Percentiles rank a stretch among this genome's conserved stretches.
phyloP scores from a whole-genome alignment of 2,888 invertebrate species.

The Yponomeuta evonymella region DNA sequence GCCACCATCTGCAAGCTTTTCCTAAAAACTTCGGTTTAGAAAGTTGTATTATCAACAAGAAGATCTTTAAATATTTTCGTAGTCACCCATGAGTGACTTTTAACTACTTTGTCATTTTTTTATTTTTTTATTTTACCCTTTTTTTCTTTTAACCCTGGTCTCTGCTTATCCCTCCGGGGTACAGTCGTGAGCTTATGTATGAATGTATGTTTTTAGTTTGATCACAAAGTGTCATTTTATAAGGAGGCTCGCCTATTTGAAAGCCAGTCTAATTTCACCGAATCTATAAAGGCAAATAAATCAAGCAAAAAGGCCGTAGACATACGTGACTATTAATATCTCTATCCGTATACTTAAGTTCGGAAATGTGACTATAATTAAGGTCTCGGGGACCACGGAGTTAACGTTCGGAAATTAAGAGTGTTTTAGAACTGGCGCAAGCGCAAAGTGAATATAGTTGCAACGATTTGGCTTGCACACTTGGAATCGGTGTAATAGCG shows the following conservation, averaged over 20 bases:
- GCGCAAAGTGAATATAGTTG: slow-evolving; percentile 4
- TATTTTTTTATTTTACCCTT: too few relatives aligned
- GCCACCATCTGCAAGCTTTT: too few relatives aligned
- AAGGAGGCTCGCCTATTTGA: not conserved
- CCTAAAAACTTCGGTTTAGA: too few relatives aligned
- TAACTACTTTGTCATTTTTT: too few relatives aligned
- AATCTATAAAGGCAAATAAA: slow-evolving; percentile 68
- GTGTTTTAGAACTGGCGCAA: slow-evolving; percentile 34
- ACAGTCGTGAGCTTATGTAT: too few relatives aligned
- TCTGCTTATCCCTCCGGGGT: too few relatives aligned
- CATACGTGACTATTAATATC: slow-evolving; percentile 69
- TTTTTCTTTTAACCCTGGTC: too few relatives aligned
- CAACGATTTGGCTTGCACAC: not conserved
- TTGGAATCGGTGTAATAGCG: not conserved
- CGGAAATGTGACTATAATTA: slow-evolving; percentile 67
- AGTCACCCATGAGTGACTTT: too few relatives aligned
- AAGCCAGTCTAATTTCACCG: slow-evolving; percentile 48
- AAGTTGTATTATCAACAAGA: too few relatives aligned
- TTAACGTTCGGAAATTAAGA: slow-evolving; percentile 69
- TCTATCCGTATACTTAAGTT: slow-evolving; percentile 72
- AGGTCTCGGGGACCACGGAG: slow-evolving; percentile 46
- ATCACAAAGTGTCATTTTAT: not conserved
- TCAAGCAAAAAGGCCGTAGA: slow-evolving; percentile 63
- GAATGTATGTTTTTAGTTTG: not conserved
- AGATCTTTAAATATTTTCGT: too few relatives aligned